Evolutionary conservation across 2,888 invertebrate species (phyloP).

Genomic region (Stratiomys singularior): DNA sequence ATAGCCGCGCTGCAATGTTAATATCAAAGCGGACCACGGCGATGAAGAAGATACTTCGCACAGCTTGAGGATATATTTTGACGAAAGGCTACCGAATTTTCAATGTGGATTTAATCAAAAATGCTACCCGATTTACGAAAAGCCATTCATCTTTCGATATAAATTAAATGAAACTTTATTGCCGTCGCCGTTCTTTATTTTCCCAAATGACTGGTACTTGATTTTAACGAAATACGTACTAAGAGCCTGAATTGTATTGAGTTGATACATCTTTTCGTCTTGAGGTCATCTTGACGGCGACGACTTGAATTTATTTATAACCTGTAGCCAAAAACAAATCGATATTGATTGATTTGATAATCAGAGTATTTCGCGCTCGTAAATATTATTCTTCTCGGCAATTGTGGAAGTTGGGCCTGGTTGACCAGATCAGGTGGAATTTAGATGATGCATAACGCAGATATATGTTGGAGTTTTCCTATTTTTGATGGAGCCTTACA

Average conservation of each 20-base stretch:
- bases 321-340: conserved; percentile 20
- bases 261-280: background rate
- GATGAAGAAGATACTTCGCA: conserved; percentile 41
- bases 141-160: conserved; percentile 11
- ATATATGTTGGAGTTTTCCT: too few species aligned
- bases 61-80: conserved; percentile 48
- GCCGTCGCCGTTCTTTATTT: background rate
- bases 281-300: background rate
- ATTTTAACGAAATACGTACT: background rate
- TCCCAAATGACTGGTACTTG: background rate
- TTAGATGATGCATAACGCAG: too few species aligned
- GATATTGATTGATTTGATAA: conserved; percentile 34
- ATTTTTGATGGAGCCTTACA: too few species aligned
- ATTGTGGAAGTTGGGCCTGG: too few species aligned
- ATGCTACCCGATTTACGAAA: conserved; percentile 44
- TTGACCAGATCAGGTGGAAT: too few species aligned
- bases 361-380: background rate
- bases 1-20: background rate
- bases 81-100: conserved; percentile 50
- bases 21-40: conserved; percentile 30
- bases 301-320: conserved; percentile 13
- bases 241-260: background rate
- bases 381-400: conserved; percentile 23
- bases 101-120: conserved; percentile 50
- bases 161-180: conserved; percentile 9